These are phyloP conservation scores for Apodemia zela DNA, from an alignment of 2,888 invertebrate genomes.

Conservation along the genomic window DNA sequence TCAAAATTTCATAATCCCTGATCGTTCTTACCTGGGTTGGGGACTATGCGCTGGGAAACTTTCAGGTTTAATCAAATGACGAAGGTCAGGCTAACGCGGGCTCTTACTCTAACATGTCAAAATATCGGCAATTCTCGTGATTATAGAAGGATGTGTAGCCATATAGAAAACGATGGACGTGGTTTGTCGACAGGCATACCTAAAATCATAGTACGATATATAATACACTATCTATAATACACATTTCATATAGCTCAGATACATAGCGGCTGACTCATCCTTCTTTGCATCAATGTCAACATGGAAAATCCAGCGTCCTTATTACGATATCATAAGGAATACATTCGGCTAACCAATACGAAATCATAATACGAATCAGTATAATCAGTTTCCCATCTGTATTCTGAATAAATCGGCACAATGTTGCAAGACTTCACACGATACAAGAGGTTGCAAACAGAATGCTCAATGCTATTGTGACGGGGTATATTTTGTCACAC, in stretches of 20 bases:
- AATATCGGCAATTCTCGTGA: too few relatives aligned
- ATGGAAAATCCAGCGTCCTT: conserved; percentile 24
- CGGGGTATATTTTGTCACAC: neutral
- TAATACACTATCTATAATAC: too few relatives aligned
- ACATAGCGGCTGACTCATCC: conserved; percentile 51
- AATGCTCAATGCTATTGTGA: conserved; percentile 41
- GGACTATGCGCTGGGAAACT: too few relatives aligned
- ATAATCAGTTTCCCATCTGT: conserved; percentile 53
- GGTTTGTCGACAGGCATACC: too few relatives aligned
- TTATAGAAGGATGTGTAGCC: too few relatives aligned
- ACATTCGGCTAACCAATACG: conserved; percentile 36
- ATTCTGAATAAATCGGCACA: conserved; percentile 57
- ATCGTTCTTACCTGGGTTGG: too few relatives aligned
- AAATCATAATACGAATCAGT: conserved; percentile 43
- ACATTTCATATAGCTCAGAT: neutral
- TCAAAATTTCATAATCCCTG: too few relatives aligned
- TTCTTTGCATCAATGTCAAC: conserved; percentile 52
- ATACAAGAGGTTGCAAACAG: conserved; percentile 54
- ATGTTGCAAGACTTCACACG: conserved; percentile 51
- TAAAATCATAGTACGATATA: too few relatives aligned
- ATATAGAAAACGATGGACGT: too few relatives aligned
- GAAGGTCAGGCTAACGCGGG: too few relatives aligned
- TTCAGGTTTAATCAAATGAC: too few relatives aligned
- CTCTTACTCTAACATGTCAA: too few relatives aligned
- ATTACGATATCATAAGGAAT: conserved; percentile 37